Conservation (phyloP, 2,888 invertebrate species). For the Pocota personata region DNA sequence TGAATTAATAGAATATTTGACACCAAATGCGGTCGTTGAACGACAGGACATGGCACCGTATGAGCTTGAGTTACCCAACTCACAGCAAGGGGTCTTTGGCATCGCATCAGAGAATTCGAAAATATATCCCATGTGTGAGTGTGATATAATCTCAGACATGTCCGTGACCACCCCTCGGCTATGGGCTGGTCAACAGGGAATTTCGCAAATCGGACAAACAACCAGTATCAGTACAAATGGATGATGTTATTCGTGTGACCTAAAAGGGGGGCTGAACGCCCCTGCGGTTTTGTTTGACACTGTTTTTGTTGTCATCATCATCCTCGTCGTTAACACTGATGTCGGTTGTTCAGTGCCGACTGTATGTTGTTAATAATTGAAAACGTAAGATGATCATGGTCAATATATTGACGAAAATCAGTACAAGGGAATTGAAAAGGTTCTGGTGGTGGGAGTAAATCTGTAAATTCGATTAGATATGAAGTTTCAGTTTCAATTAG, state of each 20-base stretch:
- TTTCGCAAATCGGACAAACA: conserved; percentile 41
- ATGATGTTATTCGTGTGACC: neutral
- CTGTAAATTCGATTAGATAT: conserved; percentile 33
- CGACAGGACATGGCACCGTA: conserved; percentile 38
- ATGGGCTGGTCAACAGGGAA: conserved; percentile 50
- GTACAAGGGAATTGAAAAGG: neutral
- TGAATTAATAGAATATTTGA: conserved; percentile 75
- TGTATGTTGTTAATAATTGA: conserved; percentile 57
- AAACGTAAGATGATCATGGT: conserved; percentile 62
- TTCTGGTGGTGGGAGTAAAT: neutral
- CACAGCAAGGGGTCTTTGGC: conserved; percentile 29
- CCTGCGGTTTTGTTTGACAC: conserved; percentile 60
- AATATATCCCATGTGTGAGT: conserved; percentile 38
- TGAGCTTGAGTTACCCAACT: conserved; percentile 34
- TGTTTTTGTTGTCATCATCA: conserved; percentile 27
- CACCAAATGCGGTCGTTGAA: conserved; percentile 68
- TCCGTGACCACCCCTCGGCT: conserved; percentile 18
- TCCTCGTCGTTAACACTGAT: conserved; percentile 8
- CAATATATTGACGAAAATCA: conserved; percentile 16
- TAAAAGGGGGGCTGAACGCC: neutral
- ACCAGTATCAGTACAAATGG: conserved; percentile 5
- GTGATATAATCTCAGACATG: conserved; percentile 62
- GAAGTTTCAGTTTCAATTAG: conserved; percentile 47
- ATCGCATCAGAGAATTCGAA: neutral
- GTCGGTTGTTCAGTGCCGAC: neutral